Evolutionary conservation across 2,113 vertebrate genomes (phyloP).

Genomic region (Sinocyclocheilus rhinocerous): DNA sequence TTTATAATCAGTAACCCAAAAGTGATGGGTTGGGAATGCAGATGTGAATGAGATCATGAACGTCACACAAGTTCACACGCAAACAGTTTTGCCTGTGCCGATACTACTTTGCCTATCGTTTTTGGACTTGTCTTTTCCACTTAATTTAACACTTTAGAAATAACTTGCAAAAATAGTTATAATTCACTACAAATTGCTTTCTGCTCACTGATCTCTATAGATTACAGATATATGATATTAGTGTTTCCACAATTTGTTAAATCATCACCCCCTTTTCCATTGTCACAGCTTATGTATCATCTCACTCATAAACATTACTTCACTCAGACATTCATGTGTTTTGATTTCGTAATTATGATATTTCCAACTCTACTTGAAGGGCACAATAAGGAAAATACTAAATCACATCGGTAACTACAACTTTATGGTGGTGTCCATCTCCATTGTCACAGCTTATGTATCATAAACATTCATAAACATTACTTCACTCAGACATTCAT

Average conservation of each 20-base stretch:
- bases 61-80: too few species aligned
- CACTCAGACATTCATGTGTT: neutral
- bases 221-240: neutral
- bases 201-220: neutral
- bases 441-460: neutral
- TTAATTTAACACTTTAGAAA: too few species aligned
- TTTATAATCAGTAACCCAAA: too few species aligned
- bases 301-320: neutral
- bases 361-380: neutral
- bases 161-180: neutral
- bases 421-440: neutral
- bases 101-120: too few species aligned
- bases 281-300: neutral
- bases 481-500: neutral
- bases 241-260: neutral
- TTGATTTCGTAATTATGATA: neutral
- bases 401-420: neutral
- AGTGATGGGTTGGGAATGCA: too few species aligned
- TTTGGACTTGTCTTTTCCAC: too few species aligned
- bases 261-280: neutral
- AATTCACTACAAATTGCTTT: neutral
- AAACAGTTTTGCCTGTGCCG: too few species aligned
- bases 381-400: neutral
- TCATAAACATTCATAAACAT: neutral
- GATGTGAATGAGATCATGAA: too few species aligned